Percentiles rank a stretch among this genome's conserved stretches.
phyloP scores from a whole-genome alignment of 2,797 vertebrate species.

The Galagoides demidoff region DNA sequence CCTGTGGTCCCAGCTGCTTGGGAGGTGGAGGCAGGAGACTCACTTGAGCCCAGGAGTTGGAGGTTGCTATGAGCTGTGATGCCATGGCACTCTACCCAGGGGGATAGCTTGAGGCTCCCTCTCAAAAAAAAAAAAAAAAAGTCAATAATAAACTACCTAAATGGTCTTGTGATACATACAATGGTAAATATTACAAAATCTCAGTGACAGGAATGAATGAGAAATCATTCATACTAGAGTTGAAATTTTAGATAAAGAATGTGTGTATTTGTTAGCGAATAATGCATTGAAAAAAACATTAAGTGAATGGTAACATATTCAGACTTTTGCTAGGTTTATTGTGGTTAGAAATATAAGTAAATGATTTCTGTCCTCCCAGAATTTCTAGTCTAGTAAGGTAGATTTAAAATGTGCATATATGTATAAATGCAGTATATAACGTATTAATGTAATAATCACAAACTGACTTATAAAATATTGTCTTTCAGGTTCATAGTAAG shows the following conservation, averaged over 20 bases:
- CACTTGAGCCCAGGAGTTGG: too few species aligned
- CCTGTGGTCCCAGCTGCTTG: too few species aligned
- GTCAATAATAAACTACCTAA: background rate
- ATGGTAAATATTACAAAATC: background rate
- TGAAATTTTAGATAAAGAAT: slow-evolving; percentile 20
- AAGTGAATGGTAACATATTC: background rate
- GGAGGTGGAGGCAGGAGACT: too few species aligned
- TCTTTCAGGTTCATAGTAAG: background rate
- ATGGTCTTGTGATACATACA: background rate
- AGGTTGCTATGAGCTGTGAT: too few species aligned
- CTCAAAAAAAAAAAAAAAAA: too few species aligned
- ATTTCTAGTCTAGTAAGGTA: background rate
- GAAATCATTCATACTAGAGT: background rate
- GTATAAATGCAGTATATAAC: background rate
- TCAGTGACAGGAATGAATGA: background rate
- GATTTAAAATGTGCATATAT: background rate
- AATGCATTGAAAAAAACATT: background rate
- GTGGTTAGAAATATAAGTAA: background rate
- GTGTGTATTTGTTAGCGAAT: background rate
- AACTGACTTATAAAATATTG: background rate
- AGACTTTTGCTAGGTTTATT: background rate
- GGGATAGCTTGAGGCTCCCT: too few species aligned
- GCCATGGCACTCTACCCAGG: too few species aligned
- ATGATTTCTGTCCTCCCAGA: background rate
- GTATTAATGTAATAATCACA: background rate